Evolutionary conservation across 2,888 invertebrate species (phyloP), one percentile per base, ranked within the genome.

Genomic region (Ctena decussata): DNA sequence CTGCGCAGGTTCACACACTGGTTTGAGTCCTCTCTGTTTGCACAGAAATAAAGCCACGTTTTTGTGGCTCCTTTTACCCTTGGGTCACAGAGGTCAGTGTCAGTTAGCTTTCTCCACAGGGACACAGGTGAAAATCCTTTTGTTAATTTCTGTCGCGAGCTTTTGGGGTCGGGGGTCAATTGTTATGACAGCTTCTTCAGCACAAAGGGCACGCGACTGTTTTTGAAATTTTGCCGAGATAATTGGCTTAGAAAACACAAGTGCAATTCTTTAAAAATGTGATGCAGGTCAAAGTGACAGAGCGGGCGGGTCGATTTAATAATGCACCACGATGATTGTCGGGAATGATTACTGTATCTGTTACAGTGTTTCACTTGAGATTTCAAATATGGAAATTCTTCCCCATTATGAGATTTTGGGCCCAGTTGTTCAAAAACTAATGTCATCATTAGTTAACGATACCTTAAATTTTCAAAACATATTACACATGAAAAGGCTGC

Each of bases 181-280:
- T 82, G 69, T 78, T 77, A 77, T 83, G 85, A 87, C 87, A 83
- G 87, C 76, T 85, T 82, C 83, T 82, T 78, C 65, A 71, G 53
- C 75, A 84, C 84, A 87, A 87, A 82, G 82, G 87, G 82, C 87
- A 87, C 87, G 87, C 87, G 87, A 87, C 87, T 77, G 85, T 87
- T 87, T 87, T 85, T 80, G 71, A 82, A 82, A 70, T 32, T 80
- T 82, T 75, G 60, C 57, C 74, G 73, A 70, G 84, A 82, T 87
- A 87, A 87, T 87, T 87, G 87, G 87, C 80, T 82, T 69, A 72
- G 80, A 87, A 87, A 87, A 85, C 87, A 87, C 37, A 65, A 65
- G 65, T 65, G 60, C 11, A 27, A 11, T 35, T 35, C 65, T 65
- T 32, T 11, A 35, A 65, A n/a, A 57, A 57, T 57, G 57, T 6